Percentiles rank a stretch among this genome's conserved stretches.
These are phyloP conservation scores for Xylocampa areola DNA, from an alignment of 2,888 invertebrate species.

Conservation along the genomic window DNA sequence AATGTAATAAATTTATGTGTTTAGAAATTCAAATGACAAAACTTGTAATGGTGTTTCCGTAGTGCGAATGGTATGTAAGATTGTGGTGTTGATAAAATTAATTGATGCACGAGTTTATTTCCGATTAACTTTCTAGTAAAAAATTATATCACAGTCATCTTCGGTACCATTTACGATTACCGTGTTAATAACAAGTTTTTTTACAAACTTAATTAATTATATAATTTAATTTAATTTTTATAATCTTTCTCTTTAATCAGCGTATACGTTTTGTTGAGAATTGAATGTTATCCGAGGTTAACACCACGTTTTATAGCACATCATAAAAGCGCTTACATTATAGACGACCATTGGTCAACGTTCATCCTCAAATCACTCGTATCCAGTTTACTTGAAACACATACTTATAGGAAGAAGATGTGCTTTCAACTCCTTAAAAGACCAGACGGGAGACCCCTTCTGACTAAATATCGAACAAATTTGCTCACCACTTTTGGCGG, in stretches of 20 bases:
- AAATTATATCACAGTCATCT: conserved; percentile 37
- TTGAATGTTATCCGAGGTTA: background rate
- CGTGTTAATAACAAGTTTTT: conserved; percentile 29
- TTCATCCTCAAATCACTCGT: too few species aligned
- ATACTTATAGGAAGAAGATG: too few species aligned
- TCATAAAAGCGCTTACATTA: conserved; percentile 23
- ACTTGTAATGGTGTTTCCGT: conserved; percentile 59
- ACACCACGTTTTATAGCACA: conserved; percentile 16
- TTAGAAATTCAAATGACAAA: conserved; percentile 75
- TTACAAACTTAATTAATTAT: conserved; percentile 39
- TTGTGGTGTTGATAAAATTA: conserved; percentile 56
- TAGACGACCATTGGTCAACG: conserved; percentile 5
- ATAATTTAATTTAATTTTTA: conserved; percentile 45
- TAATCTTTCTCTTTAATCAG: conserved; percentile 33
- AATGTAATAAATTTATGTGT: conserved; percentile 70
- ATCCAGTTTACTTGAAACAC: too few species aligned
- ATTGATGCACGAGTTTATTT: conserved; percentile 52
- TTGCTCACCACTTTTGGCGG: too few species aligned
- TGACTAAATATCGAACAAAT: too few species aligned
- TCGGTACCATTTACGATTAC: conserved; percentile 17
- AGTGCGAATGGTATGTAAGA: conserved; percentile 27
- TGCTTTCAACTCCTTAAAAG: too few species aligned
- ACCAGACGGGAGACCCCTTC: too few species aligned
- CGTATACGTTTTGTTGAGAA: conserved; percentile 10
- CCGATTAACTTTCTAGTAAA: conserved; percentile 59